These are phyloP conservation scores for Rhea americana DNA, from an alignment of 2,113 vertebrate genomes.

Conservation along the genomic window DNA sequence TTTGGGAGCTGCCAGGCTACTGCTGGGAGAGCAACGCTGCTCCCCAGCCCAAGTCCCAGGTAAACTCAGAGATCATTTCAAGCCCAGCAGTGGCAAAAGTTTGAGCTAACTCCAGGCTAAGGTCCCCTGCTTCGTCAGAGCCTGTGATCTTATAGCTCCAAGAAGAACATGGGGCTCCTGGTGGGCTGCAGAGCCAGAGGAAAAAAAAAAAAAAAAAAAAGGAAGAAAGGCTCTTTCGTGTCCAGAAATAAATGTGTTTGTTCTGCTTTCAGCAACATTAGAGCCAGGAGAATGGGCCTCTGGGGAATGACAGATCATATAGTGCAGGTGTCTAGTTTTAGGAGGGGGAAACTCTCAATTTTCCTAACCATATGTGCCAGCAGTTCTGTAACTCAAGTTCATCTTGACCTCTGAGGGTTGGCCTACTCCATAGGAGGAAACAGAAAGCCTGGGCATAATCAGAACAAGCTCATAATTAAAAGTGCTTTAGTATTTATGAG, in stretches of 20 bases:
- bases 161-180: neutral
- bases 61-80: neutral
- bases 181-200: neutral
- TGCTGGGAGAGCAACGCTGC: neutral
- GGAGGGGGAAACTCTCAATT: constrained; percentile 57
- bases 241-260: constrained; percentile 64
- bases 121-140: neutral
- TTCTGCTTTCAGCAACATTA: constrained; percentile 59
- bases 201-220: neutral
- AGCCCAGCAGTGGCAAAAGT: neutral
- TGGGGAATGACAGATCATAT: constrained; percentile 60
- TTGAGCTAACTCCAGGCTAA: neutral
- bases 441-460: constrained; percentile 20
- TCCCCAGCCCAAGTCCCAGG: neutral
- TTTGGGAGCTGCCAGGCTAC: neutral
- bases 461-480: neutral
- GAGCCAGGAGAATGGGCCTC: constrained; percentile 42
- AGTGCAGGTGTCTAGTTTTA: constrained; percentile 65
- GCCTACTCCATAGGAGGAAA: constrained; percentile 12
- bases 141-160: neutral
- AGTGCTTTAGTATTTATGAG: constrained; percentile 5
- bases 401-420: constrained; percentile 48
- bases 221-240: neutral
- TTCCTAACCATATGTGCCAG: constrained; percentile 27
- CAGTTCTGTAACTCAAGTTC: constrained; percentile 59